Evolutionary conservation across 2,113 vertebrate species (phyloP).

Genomic region (Colius striatus): DNA sequence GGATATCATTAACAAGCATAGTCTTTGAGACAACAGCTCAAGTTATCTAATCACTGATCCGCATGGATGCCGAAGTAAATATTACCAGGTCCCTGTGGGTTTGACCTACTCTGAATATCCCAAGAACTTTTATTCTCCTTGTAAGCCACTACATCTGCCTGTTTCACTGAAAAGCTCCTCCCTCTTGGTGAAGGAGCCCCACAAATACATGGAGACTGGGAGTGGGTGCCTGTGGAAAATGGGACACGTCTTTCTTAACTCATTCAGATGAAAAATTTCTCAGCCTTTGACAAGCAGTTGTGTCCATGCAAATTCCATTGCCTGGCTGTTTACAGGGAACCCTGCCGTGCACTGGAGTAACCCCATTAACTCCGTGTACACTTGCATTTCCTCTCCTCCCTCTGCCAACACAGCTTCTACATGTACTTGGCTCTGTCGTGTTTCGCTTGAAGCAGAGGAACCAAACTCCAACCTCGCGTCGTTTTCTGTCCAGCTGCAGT

Average conservation of each 20-base stretch:
- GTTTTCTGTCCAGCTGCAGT: not conserved
- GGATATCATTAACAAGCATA: not conserved
- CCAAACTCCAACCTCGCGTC: not conserved
- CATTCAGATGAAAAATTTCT: fast-evolving
- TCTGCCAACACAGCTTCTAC: not conserved
- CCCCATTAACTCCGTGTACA: not conserved
- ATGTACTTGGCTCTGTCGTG: fast-evolving
- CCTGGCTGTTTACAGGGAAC: not conserved
- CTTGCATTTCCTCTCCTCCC: not conserved
- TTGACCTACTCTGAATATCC: not conserved
- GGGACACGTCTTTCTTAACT: too few relatives aligned
- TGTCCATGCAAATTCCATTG: not conserved
- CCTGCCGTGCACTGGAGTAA: not conserved
- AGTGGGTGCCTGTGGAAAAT: not conserved
- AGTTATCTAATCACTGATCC: not conserved
- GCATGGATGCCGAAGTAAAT: not conserved
- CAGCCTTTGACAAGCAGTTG: fast-evolving
- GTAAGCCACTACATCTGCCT: not conserved
- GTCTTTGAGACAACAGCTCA: not conserved
- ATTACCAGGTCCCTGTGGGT: not conserved
- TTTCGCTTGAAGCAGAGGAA: not conserved
- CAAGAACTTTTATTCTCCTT: not conserved
- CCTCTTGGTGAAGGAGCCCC: not conserved
- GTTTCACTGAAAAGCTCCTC: not conserved
- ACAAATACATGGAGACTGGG: fast-evolving